Conservation (phyloP, 2,113 vertebrate genomes). For the Poecile atricapillus region DNA sequence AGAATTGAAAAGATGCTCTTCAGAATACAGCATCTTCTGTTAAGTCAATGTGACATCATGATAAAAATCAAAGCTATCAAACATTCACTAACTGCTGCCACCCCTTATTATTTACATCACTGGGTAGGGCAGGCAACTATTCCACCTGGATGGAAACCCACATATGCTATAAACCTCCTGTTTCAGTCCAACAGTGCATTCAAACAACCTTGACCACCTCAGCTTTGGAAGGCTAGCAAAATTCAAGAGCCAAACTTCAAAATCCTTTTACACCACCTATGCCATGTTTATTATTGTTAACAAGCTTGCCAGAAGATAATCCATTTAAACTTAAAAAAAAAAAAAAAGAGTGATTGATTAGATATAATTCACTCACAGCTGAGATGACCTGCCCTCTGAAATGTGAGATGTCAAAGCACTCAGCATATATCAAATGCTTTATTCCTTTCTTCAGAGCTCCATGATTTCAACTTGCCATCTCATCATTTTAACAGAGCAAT, state of each 20-base stretch:
- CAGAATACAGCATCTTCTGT: background rate
- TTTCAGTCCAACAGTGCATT: background rate
- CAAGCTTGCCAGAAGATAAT: background rate
- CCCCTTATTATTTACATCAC: background rate
- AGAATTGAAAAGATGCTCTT: background rate
- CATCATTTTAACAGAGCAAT: background rate
- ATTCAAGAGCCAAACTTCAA: background rate
- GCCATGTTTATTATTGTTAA: background rate
- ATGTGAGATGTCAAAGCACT: background rate
- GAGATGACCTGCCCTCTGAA: background rate
- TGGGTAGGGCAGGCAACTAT: background rate
- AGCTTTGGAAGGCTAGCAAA: background rate
- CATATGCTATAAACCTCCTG: background rate
- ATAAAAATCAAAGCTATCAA: background rate
- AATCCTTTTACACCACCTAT: background rate
- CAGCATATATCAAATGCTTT: background rate
- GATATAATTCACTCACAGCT: background rate
- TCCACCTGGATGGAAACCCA: background rate
- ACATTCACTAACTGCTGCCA: background rate
- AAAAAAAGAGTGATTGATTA: background rate
- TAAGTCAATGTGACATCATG: background rate
- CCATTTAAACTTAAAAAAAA: background rate
- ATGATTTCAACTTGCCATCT: background rate
- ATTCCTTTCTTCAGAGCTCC: background rate
- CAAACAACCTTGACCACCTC: background rate